These are phyloP conservation scores for Ophion costatus DNA, from an alignment of 2,888 invertebrate genomes.

Conservation along the genomic window DNA sequence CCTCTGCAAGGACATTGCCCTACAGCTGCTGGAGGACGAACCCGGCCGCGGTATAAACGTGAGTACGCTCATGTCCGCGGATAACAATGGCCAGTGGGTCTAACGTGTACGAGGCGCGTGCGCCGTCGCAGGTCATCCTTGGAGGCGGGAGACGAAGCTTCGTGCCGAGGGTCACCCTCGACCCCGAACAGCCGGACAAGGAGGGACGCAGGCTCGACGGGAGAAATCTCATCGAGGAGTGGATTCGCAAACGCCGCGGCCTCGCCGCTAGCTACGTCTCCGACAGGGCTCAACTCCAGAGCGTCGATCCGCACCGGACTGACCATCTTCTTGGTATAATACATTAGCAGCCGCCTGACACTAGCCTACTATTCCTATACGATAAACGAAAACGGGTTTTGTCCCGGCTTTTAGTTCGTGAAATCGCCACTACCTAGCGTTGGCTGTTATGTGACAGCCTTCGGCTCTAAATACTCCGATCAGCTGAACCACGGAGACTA, in stretches of 20 bases:
- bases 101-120: background rate
- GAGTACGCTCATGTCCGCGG: slow-evolving; percentile 70
- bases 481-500: too few relatives aligned
- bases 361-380: too few relatives aligned
- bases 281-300: slow-evolving; percentile 89
- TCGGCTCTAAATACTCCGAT: too few relatives aligned
- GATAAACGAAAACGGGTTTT: too few relatives aligned
- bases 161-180: slow-evolving; percentile 89
- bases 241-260: slow-evolving; percentile 90
- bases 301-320: slow-evolving; percentile 88
- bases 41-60: slow-evolving; percentile 91
- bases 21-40: slow-evolving; percentile 91
- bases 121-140: slow-evolving; percentile 87
- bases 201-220: slow-evolving; percentile 91
- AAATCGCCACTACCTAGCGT: too few relatives aligned
- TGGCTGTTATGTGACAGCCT: too few relatives aligned
- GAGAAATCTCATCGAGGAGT: slow-evolving; percentile 91
- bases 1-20: slow-evolving; percentile 91
- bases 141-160: slow-evolving; percentile 92
- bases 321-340: slow-evolving; percentile 90
- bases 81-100: background rate
- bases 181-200: slow-evolving; percentile 89
- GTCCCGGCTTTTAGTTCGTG: too few relatives aligned
- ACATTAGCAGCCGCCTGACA: too few relatives aligned
- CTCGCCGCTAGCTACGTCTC: slow-evolving; percentile 90